Conservation (phyloP, 2,113 vertebrate species). For the Panthera leo region DNA sequence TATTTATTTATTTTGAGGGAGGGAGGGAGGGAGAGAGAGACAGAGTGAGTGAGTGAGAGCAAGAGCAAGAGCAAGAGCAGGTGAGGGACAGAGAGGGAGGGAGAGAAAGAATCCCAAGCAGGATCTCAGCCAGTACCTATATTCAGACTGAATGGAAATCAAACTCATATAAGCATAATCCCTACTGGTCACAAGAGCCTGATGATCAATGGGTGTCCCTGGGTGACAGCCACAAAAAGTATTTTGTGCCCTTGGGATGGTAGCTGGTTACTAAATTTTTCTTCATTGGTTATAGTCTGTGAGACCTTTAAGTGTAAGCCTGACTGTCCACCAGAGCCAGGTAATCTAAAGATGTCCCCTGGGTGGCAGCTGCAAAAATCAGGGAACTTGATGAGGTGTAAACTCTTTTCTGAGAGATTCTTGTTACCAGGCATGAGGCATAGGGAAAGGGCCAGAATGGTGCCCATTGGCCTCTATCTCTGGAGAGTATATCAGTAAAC, state of each 20-base stretch:
- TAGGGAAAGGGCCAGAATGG: background rate
- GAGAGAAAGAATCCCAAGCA: too few species aligned
- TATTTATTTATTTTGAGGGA: too few species aligned
- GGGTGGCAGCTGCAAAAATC: background rate
- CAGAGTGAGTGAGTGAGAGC: too few species aligned
- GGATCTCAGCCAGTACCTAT: background rate
- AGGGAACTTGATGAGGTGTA: background rate
- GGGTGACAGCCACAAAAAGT: background rate
- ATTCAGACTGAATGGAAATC: background rate
- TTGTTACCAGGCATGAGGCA: background rate
- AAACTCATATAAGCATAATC: background rate
- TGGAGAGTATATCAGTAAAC: background rate
- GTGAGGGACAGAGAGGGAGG: too few species aligned
- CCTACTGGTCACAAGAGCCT: background rate
- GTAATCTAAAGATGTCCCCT: background rate
- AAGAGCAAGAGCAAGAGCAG: too few species aligned
- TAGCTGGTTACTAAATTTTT: background rate
- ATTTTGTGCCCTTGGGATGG: background rate
- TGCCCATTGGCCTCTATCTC: background rate
- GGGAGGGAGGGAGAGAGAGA: too few species aligned
- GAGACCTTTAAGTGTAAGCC: background rate
- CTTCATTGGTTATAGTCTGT: background rate
- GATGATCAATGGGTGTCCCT: background rate
- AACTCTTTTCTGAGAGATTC: background rate
- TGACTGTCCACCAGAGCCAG: background rate